These are phyloP conservation scores for Bembecia ichneumoniformis DNA, from an alignment of 2,888 invertebrate species.

Conservation along the genomic window DNA sequence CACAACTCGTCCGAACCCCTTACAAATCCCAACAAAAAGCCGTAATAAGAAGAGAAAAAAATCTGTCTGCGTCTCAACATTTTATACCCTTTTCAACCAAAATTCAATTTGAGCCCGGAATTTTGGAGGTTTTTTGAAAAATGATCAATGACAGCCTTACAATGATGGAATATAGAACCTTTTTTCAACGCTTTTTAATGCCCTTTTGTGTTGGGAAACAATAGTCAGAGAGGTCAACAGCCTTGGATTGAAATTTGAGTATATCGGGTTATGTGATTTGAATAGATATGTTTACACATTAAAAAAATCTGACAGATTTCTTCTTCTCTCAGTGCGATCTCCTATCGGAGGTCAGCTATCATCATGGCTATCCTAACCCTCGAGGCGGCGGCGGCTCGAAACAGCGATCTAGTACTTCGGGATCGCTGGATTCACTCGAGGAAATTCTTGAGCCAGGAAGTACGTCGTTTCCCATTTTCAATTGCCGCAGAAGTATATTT, in stretches of 20 bases:
- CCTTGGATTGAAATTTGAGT: neutral
- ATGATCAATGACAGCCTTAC: slow-evolving; percentile 66
- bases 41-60: slow-evolving; percentile 13
- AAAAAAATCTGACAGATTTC: too few relatives aligned
- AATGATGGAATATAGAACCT: slow-evolving; percentile 54
- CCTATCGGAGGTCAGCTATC: too few relatives aligned
- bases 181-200: slow-evolving; percentile 30
- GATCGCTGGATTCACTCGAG: too few relatives aligned
- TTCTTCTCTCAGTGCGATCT: too few relatives aligned
- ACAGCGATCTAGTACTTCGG: too few relatives aligned
- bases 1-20: slow-evolving; percentile 3
- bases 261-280: slow-evolving; percentile 12
- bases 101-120: slow-evolving; percentile 41
- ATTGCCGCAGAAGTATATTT: too few relatives aligned
- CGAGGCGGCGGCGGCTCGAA: too few relatives aligned
- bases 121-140: slow-evolving; percentile 62
- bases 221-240: slow-evolving; percentile 23
- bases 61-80: slow-evolving; percentile 3
- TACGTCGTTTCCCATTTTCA: too few relatives aligned
- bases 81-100: slow-evolving; percentile 35
- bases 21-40: slow-evolving; percentile 8
- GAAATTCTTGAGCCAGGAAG: too few relatives aligned
- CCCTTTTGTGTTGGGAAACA: slow-evolving; percentile 47
- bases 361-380: too few relatives aligned
- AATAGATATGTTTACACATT: slow-evolving; percentile 28